Conservation (phyloP, 2,888 invertebrate genomes). For the Cosmia trapezina region DNA sequence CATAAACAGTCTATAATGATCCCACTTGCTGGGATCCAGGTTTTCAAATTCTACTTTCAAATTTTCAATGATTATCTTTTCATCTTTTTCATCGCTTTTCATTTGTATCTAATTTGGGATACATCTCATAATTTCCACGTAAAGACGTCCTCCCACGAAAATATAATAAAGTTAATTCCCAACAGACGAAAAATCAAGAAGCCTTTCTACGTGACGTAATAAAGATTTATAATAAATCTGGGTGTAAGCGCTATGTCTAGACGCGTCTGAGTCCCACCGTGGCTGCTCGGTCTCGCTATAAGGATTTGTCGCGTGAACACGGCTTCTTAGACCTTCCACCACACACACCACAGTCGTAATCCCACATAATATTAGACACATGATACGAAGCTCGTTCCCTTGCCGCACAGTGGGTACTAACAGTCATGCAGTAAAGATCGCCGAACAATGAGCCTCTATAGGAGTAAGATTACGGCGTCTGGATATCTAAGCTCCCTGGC, state of each 20-base stretch:
- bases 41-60: no score
- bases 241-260: constrained; percentile 72
- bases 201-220: constrained; percentile 48
- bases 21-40: no score
- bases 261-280: constrained; percentile 67
- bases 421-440: constrained; percentile 41
- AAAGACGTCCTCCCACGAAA: background rate
- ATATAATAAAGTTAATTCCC: constrained; percentile 18
- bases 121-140: constrained; percentile 1
- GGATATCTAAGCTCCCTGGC: constrained; percentile 40
- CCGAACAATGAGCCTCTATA: constrained; percentile 44
- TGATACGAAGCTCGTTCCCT: constrained; percentile 37
- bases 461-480: constrained; percentile 41
- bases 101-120: constrained; percentile 4
- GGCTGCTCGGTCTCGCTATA: constrained; percentile 61
- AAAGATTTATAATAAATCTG: constrained; percentile 62
- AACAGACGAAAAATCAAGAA: constrained; percentile 30
- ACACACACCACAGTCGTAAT: constrained; percentile 53
- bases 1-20: no score
- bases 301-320: constrained; percentile 77
- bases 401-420: constrained; percentile 12
- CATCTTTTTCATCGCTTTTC: background rate
- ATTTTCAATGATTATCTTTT: background rate
- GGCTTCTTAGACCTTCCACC: constrained; percentile 67
- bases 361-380: constrained; percentile 48